These are phyloP conservation scores for Coregonus clupeaformis DNA, from an alignment of 2,113 vertebrate genomes.

Conservation along the genomic window DNA sequence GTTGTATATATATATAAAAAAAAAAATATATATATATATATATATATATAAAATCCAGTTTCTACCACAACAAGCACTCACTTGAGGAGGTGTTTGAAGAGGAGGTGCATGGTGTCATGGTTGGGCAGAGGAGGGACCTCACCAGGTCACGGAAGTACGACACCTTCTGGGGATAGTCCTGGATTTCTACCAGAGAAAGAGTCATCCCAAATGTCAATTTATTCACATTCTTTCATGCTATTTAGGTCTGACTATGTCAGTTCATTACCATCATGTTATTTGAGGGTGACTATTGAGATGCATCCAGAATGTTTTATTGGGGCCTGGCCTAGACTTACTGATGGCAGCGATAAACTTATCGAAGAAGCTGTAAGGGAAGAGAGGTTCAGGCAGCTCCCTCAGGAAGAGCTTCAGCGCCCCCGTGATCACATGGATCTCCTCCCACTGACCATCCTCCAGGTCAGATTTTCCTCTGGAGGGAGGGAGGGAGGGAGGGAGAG, in stretches of 20 bases:
- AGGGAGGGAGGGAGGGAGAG: no score
- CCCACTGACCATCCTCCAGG: constrained; percentile 89
- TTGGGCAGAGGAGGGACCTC: constrained; percentile 79
- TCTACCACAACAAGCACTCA: constrained; percentile 54
- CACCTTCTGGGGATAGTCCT: constrained; percentile 69
- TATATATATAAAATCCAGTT: no score
- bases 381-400: constrained; percentile 85
- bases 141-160: constrained; percentile 82
- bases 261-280: not conserved
- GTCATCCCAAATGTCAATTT: not conserved
- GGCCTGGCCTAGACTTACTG: constrained; percentile 72
- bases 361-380: constrained; percentile 87
- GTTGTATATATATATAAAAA: no score
- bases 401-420: constrained; percentile 93
- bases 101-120: constrained; percentile 85
- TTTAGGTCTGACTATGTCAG: constrained; percentile 4
- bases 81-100: constrained; percentile 88
- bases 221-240: not conserved
- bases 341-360: constrained; percentile 86
- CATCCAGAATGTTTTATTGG: not conserved
- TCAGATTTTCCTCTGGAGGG: constrained; percentile 80
- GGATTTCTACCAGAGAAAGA: constrained; percentile 71
- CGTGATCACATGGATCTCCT: constrained; percentile 90
- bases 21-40: no score
- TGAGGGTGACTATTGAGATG: not conserved